These are phyloP conservation scores for Ceratosolen solmsi DNA, from an alignment of 1,140 invertebrate species.

Conservation along the genomic window DNA sequence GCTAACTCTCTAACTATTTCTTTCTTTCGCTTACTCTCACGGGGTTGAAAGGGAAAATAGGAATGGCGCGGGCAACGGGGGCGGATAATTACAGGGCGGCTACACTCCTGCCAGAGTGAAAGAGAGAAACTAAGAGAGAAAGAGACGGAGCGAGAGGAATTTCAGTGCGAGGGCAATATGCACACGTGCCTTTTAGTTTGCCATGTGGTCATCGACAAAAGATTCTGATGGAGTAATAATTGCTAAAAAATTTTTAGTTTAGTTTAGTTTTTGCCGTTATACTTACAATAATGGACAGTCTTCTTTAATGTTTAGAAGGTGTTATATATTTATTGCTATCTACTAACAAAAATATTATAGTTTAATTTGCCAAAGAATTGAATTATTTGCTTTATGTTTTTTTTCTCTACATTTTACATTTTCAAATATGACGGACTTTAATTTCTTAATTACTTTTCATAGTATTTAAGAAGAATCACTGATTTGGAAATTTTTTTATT, in stretches of 20 bases:
- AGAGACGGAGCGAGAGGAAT: not conserved
- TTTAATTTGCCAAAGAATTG: not conserved
- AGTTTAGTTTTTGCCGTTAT: too few relatives aligned
- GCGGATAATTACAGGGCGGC: conserved; percentile 74
- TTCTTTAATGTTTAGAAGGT: not conserved
- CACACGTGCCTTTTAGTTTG: conserved; percentile 58
- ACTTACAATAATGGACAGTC: not conserved
- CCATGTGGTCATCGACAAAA: conserved; percentile 69
- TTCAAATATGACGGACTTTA: too few relatives aligned
- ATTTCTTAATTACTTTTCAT: too few relatives aligned
- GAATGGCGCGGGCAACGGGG: conserved; percentile 65
- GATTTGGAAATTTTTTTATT: too few relatives aligned
- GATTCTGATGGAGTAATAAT: conserved; percentile 71
- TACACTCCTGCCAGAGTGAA: conserved; percentile 31
- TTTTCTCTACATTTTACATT: too few relatives aligned
- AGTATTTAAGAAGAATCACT: too few relatives aligned
- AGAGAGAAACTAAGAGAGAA: not conserved
- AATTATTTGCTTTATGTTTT: too few relatives aligned
- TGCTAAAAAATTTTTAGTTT: conserved; percentile 59
- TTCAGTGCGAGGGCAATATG: conserved; percentile 3
- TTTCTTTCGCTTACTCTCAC: not conserved
- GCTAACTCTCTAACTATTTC: conserved; percentile 47
- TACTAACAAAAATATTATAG: not conserved
- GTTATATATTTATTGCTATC: not conserved
- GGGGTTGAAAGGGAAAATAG: conserved; percentile 71